A percentile compares a stretch with the other conserved stretches of the same genome.
Evolutionary conservation across 1,140 invertebrate species (phyloP).

Genomic region (Vanessa tameamea): DNA sequence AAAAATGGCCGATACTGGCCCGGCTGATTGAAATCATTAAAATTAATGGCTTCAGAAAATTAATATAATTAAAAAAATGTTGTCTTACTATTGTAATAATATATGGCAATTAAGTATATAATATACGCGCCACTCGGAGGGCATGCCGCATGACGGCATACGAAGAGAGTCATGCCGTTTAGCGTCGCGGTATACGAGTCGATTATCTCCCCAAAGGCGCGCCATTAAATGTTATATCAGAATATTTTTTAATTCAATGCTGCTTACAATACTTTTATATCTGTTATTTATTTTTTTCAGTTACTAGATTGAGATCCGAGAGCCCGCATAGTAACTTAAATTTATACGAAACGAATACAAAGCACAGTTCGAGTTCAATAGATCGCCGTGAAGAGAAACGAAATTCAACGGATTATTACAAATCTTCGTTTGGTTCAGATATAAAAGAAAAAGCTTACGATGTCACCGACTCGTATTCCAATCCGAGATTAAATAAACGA

Average conservation of each 20-base stretch:
- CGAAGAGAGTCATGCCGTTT: too few relatives aligned
- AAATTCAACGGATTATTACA: conserved; percentile 74
- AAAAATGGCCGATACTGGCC: background rate
- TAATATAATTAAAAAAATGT: too few relatives aligned
- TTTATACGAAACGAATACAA: conserved; percentile 64
- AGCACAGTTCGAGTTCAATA: conserved; percentile 62
- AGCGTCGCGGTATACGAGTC: too few relatives aligned
- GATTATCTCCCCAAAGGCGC: too few relatives aligned
- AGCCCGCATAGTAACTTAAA: conserved; percentile 73
- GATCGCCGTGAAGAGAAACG: conserved; percentile 69
- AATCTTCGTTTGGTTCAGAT: conserved; percentile 65
- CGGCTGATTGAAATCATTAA: too few relatives aligned
- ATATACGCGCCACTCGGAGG: too few relatives aligned
- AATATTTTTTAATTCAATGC: background rate
- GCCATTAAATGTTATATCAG: background rate
- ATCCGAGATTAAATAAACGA: conserved; percentile 59
- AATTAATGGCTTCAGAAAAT: too few relatives aligned
- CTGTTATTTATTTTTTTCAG: conserved; percentile 51
- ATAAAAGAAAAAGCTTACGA: conserved; percentile 73
- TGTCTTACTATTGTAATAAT: too few relatives aligned
- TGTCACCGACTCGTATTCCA: conserved; percentile 72
- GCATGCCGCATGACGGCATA: too few relatives aligned
- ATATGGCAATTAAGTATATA: too few relatives aligned
- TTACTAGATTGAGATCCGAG: conserved; percentile 69
- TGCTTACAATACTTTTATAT: conserved; percentile 3